Conservation (phyloP, 2,888 invertebrate genomes). For the Drosophila paucipuncta region DNA sequence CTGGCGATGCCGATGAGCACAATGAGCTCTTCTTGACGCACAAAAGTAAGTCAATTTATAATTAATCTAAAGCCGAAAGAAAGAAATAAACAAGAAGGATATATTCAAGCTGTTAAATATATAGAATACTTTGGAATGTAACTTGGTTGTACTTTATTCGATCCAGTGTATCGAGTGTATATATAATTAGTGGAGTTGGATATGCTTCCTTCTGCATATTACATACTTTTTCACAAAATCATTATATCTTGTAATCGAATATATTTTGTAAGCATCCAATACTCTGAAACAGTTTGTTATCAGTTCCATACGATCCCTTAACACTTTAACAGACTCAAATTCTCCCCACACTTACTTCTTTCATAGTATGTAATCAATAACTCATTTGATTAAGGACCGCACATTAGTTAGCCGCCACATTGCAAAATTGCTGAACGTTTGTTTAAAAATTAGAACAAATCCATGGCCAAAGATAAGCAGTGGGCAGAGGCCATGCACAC, state of each 20-base stretch:
- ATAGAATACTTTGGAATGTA: background rate
- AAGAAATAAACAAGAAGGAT: background rate
- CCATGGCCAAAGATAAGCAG: conserved; percentile 49
- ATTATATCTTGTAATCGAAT: background rate
- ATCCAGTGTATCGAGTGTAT: background rate
- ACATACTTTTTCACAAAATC: background rate
- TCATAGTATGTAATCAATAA: conserved; percentile 66
- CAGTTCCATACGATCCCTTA: background rate
- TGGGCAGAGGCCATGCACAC: conserved; percentile 25
- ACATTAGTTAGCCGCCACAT: conserved; percentile 59
- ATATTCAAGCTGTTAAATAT: background rate
- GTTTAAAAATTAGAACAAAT: conserved; percentile 70
- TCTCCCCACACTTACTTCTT: background rate
- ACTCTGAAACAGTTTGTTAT: background rate
- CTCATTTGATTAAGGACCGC: conserved; percentile 72
- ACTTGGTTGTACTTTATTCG: background rate
- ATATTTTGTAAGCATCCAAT: background rate
- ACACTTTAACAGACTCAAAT: conserved; percentile 3
- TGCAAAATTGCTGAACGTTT: conserved; percentile 52
- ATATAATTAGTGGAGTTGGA: background rate
- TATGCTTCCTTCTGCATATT: background rate
- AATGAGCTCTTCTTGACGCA: conserved; percentile 83
- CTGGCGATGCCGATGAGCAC: conserved; percentile 81
- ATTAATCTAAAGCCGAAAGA: background rate
- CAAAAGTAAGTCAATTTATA: conserved; percentile 79